phyloP scores from a whole-genome alignment of 1,140 invertebrate species.

The Gonatopus flavifemur region DNA sequence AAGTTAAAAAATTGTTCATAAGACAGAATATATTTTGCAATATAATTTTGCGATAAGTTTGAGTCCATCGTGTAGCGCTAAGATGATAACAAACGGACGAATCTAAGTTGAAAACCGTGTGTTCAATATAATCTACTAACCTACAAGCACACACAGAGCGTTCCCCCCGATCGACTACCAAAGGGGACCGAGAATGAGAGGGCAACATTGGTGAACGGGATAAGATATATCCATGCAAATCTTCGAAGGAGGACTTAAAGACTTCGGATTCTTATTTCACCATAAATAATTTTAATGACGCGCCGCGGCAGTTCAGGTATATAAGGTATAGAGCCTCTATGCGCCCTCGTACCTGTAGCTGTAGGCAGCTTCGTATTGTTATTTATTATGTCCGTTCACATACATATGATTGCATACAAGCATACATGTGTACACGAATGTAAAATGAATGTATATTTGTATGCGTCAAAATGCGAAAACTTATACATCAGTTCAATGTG shows the following conservation, averaged over 20 bases:
- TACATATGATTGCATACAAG: constrained; percentile 17
- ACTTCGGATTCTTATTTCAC: constrained; percentile 48
- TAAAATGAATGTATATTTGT: too few relatives aligned
- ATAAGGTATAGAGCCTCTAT: constrained; percentile 30
- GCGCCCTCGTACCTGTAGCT: constrained; percentile 38
- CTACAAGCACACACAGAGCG: constrained; percentile 25
- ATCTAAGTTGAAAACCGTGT: too few relatives aligned
- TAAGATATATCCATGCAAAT: constrained; percentile 17
- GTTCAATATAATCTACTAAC: constrained; percentile 39
- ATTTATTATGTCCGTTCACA: constrained; percentile 42
- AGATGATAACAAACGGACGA: too few relatives aligned
- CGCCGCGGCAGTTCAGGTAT: constrained; percentile 45
- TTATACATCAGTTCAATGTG: too few relatives aligned
- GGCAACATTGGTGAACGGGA: constrained; percentile 16
- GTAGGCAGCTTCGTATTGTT: constrained; percentile 46
- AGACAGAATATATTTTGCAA: too few relatives aligned
- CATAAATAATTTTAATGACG: constrained; percentile 55
- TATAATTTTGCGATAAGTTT: too few relatives aligned
- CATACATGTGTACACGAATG: too few relatives aligned
- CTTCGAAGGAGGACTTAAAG: constrained; percentile 25
- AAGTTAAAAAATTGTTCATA: too few relatives aligned
- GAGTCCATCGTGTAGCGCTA: too few relatives aligned
- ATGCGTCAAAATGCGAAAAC: too few relatives aligned
- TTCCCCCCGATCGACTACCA: constrained; percentile 14
- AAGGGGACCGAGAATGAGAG: constrained; percentile 29